Evolutionary conservation across 2,888 invertebrate genomes (phyloP).

Genomic region (Chaitophorus viminalis): DNA sequence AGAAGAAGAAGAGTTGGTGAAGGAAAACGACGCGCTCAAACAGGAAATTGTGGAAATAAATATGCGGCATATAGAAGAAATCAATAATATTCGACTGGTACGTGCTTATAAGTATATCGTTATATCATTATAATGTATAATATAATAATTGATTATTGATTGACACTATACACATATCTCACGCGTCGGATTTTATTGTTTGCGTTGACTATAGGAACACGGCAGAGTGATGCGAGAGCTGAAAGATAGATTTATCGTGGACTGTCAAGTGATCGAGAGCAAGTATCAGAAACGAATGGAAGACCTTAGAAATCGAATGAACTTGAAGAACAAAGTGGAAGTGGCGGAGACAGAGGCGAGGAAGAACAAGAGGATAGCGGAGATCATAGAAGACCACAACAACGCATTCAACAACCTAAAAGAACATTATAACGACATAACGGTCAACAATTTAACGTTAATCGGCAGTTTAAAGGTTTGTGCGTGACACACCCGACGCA

Average conservation of each 20-base stretch:
- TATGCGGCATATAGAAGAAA: slow-evolving; percentile 77
- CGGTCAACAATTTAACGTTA: slow-evolving; percentile 88
- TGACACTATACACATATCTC: too few species aligned
- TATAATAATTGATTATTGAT: neutral
- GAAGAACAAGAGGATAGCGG: slow-evolving; percentile 83
- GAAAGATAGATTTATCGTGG: slow-evolving; percentile 74
- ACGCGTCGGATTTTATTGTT: neutral
- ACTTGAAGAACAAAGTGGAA: slow-evolving; percentile 81
- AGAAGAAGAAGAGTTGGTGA: slow-evolving; percentile 80
- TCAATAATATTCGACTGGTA: slow-evolving; percentile 77
- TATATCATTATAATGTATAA: neutral
- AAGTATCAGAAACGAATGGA: slow-evolving; percentile 81
- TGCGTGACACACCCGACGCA: neutral
- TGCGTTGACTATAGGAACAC: slow-evolving; percentile 67
- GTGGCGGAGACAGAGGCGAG: slow-evolving; percentile 89
- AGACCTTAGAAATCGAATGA: slow-evolving; percentile 77
- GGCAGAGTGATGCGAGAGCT: slow-evolving; percentile 72
- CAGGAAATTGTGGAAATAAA: slow-evolving; percentile 77
- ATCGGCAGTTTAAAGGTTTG: slow-evolving; percentile 84
- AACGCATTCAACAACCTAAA: slow-evolving; percentile 88
- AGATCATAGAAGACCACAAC: slow-evolving; percentile 76
- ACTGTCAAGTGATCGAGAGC: slow-evolving; percentile 76
- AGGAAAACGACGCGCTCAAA: slow-evolving; percentile 78
- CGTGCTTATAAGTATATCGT: neutral
- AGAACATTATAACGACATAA: slow-evolving; percentile 94